Conservation (phyloP, 1,140 invertebrate species). For the Rhagoletis zephyria region DNA sequence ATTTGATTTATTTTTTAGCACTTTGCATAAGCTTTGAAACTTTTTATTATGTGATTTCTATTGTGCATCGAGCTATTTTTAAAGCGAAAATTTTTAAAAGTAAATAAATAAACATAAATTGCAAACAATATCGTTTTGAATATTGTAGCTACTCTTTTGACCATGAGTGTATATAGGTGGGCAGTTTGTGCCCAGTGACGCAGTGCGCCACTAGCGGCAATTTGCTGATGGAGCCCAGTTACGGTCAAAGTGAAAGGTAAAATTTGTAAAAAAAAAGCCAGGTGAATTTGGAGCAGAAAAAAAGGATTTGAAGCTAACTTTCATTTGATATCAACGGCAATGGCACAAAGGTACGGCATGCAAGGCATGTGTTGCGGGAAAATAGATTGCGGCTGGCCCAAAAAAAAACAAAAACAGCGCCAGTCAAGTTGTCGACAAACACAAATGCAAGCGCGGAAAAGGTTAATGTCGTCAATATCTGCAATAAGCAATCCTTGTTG, state of each 20-base stretch:
- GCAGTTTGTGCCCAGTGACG: neutral
- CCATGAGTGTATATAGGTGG: neutral
- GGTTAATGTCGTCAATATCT: slow-evolving; percentile 11
- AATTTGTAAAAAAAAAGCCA: neutral
- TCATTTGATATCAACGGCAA: neutral
- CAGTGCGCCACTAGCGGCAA: neutral
- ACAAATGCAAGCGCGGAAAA: neutral
- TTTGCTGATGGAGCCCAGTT: slow-evolving; percentile 11
- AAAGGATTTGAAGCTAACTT: neutral
- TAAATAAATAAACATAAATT: no score
- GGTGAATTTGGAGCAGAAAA: slow-evolving; percentile 8
- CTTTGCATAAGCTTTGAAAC: no score
- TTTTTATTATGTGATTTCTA: no score
- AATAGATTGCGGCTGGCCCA: neutral
- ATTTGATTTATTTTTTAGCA: no score
- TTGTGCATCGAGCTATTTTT: no score
- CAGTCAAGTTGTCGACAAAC: slow-evolving; percentile 32
- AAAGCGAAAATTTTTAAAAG: no score
- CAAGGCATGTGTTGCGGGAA: neutral
- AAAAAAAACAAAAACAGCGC: neutral
- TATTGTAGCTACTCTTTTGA: no score
- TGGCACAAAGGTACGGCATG: neutral
- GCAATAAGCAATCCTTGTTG: neutral
- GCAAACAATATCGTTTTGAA: no score
- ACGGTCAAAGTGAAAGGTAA: neutral